A percentile compares a stretch with the other conserved stretches of the same genome.
Evolutionary conservation across 2,113 vertebrate genomes (phyloP).

Genomic region (Callipepla squamata): DNA sequence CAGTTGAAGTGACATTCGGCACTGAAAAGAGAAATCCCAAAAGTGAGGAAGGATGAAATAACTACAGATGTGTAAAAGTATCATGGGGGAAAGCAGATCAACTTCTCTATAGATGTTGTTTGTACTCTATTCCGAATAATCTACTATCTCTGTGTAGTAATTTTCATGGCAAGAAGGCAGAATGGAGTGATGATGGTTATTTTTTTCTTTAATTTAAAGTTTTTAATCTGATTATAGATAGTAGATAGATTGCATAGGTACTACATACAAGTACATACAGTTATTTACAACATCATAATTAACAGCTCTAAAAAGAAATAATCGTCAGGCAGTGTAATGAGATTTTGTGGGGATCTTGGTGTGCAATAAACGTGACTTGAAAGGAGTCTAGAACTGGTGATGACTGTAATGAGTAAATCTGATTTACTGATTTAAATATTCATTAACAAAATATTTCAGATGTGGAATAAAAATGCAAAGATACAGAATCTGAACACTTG

Average conservation of each 20-base stretch:
- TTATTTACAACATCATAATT: conserved; percentile 20
- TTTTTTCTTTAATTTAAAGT: neutral
- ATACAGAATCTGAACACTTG: neutral
- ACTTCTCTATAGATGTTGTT: neutral
- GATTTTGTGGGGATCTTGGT: neutral
- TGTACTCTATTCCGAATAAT: neutral
- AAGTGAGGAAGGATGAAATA: neutral
- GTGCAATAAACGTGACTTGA: neutral
- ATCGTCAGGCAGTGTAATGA: neutral
- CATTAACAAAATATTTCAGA: neutral
- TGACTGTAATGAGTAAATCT: neutral
- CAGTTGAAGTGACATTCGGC: neutral
- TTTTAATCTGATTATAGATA: neutral
- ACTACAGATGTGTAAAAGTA: neutral
- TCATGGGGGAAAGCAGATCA: neutral
- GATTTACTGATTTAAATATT: conserved; percentile 33
- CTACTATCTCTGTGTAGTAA: neutral
- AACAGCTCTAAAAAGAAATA: neutral
- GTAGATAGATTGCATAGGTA: too few relatives aligned
- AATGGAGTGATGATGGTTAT: neutral
- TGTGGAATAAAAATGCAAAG: conserved; percentile 12
- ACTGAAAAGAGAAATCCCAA: neutral
- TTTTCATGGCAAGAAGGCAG: neutral
- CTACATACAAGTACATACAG: neutral
- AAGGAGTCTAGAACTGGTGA: neutral